Base-by-base conservation (phyloP, 2,888 invertebrate genomes). In the Drosophila fulvimacula region DNA sequence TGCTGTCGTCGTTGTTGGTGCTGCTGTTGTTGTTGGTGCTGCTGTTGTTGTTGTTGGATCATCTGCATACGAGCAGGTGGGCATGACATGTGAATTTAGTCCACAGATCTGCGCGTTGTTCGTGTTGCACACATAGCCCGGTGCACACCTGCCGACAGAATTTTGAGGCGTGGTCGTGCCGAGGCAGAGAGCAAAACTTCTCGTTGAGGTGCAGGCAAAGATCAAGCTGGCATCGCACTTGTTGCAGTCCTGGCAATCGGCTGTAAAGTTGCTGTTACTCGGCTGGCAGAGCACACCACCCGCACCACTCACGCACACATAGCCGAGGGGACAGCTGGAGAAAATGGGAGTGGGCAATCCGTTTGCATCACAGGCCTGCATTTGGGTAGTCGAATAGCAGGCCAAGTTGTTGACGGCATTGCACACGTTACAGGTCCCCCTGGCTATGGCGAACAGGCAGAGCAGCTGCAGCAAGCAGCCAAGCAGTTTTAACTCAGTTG, bases 151-250 rank as follows among this genome's bases (percentile, higher is more conserved):
- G 24, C 82, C 84, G 10, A 27, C 38, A 9, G 83, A 75, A 15
- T 60, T 34, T 4, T 80, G 79, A 0, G 80, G 76, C 30, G 58
- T 64, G 6, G 44, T 44, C 6, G 77, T 76, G 38, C 91, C 90
- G 56, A 90, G 70, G 52, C 91, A 91, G 13, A 91, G 75, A 0
- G 89, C 82, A 49, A 86, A 91, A 9, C 73, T 84, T 32, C 44
- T 68, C 13, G 74, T 64, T 5, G 85, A 80, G 4, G 88, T 91
- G 64, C 91, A 91, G 58, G 91, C 91, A 44, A 91, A 91, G 0
- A 81, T 83, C 1, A 53, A 32, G 21, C 44, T 82, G 0, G 55
- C 38, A 55, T 90, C 85, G 52, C 91, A 91, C 62, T 52, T 81
- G 68, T 90, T 81, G 67, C 91, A 91, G 7, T 78, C 73, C 58